phyloP scores from a whole-genome alignment of 1,140 invertebrate species.

The Drosophila quadrilineata region DNA sequence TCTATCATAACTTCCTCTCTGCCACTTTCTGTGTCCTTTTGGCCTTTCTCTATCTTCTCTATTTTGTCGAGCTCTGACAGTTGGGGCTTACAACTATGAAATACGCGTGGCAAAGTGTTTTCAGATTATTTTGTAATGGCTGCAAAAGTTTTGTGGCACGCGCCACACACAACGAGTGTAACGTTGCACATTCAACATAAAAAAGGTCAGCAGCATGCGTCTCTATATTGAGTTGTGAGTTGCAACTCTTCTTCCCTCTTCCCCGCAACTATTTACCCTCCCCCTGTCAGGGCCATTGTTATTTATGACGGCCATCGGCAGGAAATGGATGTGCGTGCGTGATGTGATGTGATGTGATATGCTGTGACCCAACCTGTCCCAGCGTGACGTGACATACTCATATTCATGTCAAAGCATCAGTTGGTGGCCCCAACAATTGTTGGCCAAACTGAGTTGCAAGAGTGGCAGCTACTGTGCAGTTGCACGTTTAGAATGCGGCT shows the following conservation, averaged over 20 bases:
- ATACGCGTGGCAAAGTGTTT: slow-evolving; percentile 28
- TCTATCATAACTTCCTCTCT: too few species aligned
- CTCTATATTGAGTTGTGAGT: slow-evolving; percentile 2
- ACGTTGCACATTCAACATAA: not conserved
- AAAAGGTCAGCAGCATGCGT: not conserved
- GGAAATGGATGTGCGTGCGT: slow-evolving; percentile 64
- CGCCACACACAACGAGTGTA: not conserved
- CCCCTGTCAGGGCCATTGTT: slow-evolving; percentile 42
- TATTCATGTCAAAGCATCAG: slow-evolving; percentile 38
- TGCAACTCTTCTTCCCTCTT: slow-evolving; percentile 18
- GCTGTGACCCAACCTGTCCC: too few species aligned
- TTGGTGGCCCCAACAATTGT: not conserved
- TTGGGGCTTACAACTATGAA: slow-evolving; percentile 37
- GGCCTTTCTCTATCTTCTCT: too few species aligned
- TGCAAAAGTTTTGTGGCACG: slow-evolving; percentile 7
- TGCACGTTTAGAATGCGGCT: slow-evolving; percentile 30
- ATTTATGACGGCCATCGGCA: slow-evolving; percentile 62
- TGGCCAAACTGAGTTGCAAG: not conserved
- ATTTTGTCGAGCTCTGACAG: too few species aligned
- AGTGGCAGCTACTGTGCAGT: not conserved
- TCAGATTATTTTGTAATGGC: slow-evolving; percentile 20
- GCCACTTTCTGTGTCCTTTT: too few species aligned
- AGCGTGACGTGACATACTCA: slow-evolving; percentile 34
- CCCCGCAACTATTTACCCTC: slow-evolving; percentile 13
- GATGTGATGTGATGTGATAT: slow-evolving; percentile 20